These are phyloP conservation scores for Diarsia dahlii DNA, from an alignment of 2,888 invertebrate genomes.

Conservation along the genomic window DNA sequence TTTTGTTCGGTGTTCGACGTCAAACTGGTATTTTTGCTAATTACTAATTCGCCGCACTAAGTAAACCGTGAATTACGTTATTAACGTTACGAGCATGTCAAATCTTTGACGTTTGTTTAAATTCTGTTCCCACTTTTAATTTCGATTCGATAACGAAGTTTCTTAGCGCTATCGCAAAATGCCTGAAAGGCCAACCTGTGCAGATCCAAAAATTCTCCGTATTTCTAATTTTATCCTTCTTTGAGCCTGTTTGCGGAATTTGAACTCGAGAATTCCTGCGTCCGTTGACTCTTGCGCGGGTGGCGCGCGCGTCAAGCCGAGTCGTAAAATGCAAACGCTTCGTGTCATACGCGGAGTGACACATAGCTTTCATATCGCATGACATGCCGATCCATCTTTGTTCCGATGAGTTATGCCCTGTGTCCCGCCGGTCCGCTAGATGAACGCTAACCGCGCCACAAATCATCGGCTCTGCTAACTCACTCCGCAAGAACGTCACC, in stretches of 20 bases:
- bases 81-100: slow-evolving; percentile 18
- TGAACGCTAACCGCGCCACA: slow-evolving; percentile 85
- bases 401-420: slow-evolving; percentile 80
- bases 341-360: slow-evolving; percentile 71
- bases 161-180: slow-evolving; percentile 38
- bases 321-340: slow-evolving; percentile 68
- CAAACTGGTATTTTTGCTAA: slow-evolving; percentile 60
- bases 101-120: slow-evolving; percentile 9
- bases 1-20: slow-evolving; percentile 34
- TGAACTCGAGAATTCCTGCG: slow-evolving; percentile 63
- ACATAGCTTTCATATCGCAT: slow-evolving; percentile 72
- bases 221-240: slow-evolving; percentile 72
- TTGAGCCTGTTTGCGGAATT: slow-evolving; percentile 70
- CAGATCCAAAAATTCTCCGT: slow-evolving; percentile 63
- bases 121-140: not conserved
- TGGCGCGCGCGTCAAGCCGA: slow-evolving; percentile 61
- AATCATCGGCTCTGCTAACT: slow-evolving; percentile 84
- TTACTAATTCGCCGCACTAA: slow-evolving; percentile 71
- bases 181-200: slow-evolving; percentile 46
- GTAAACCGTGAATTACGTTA: slow-evolving; percentile 67
- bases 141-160: slow-evolving; percentile 18
- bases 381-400: slow-evolving; percentile 76
- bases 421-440: slow-evolving; percentile 78
- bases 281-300: slow-evolving; percentile 67
- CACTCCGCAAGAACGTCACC: slow-evolving; percentile 77